Evolutionary conservation across 1,140 invertebrate genomes (phyloP).

Genomic region (Mizuhopecten yessoensis): DNA sequence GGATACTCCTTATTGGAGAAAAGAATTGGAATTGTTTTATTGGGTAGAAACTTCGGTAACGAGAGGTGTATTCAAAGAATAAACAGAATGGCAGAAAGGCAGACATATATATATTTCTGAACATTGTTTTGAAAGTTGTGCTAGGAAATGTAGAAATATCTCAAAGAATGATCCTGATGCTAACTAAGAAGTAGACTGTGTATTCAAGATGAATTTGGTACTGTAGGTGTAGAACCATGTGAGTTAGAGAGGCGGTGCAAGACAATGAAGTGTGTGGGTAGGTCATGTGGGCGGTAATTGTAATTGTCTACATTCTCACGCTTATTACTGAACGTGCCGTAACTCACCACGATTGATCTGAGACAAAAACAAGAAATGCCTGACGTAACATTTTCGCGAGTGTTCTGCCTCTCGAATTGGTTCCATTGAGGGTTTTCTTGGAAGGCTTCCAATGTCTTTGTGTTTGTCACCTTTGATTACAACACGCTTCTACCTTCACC

Average conservation of each 20-base stretch:
- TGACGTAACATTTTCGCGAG: background rate
- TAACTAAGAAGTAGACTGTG: no score
- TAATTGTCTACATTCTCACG: background rate
- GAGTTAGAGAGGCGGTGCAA: background rate
- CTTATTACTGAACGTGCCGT: background rate
- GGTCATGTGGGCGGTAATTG: background rate
- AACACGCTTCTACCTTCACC: background rate
- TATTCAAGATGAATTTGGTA: no score
- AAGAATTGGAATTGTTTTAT: no score
- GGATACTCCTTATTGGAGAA: no score
- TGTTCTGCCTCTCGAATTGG: background rate
- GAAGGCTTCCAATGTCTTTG: background rate
- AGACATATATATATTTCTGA: no score
- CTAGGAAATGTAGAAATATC: no score
- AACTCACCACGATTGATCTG: background rate
- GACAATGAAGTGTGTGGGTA: background rate
- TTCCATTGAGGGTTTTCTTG: background rate
- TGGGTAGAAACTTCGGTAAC: no score
- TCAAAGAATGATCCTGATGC: no score
- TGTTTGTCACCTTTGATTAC: background rate
- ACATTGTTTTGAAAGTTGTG: no score
- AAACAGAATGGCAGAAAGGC: no score
- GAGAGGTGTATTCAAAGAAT: no score
- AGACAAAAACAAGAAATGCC: background rate
- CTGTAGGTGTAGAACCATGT: no score